These are phyloP conservation scores for Thymelicus lineola DNA, from an alignment of 2,888 invertebrate species.

Conservation along the genomic window DNA sequence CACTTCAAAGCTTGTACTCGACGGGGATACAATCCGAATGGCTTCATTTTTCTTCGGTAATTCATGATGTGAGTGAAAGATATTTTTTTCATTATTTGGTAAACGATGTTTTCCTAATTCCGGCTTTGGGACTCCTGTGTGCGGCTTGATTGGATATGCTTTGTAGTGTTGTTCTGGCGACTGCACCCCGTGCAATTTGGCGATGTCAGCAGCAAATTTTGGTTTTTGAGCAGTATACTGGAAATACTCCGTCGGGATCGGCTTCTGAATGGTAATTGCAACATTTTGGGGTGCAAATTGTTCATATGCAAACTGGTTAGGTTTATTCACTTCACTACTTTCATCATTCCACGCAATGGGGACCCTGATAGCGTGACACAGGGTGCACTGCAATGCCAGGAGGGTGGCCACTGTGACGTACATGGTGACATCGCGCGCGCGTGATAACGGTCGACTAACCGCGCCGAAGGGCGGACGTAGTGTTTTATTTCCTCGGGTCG, in stretches of 20 bases:
- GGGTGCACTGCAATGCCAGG: conserved; percentile 65
- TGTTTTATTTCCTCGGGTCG: conserved; percentile 83
- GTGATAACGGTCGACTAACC: conserved; percentile 73
- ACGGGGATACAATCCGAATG: conserved; percentile 54
- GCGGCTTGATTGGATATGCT: conserved; percentile 65
- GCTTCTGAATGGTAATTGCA: conserved; percentile 43
- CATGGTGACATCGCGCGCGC: conserved; percentile 80
- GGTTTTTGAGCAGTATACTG: conserved; percentile 74
- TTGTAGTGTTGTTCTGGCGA: conserved; percentile 68
- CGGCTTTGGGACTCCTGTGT: conserved; percentile 60
- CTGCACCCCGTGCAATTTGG: conserved; percentile 70
- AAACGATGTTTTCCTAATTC: conserved; percentile 67
- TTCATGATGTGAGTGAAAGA: conserved; percentile 62
- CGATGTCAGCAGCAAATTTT: conserved; percentile 70
- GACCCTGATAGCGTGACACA: conserved; percentile 70
- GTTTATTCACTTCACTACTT: conserved; percentile 66
- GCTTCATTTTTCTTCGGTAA: conserved; percentile 57
- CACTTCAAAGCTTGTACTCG: conserved; percentile 66
- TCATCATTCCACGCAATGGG: conserved; percentile 66
- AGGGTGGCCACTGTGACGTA: conserved; percentile 59
- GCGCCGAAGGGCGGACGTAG: conserved; percentile 62
- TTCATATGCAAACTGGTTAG: conserved; percentile 52
- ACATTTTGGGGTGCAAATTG: conserved; percentile 39
- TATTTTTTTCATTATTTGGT: conserved; percentile 53
- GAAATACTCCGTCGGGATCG: conserved; percentile 68